Conservation (phyloP, 2,113 vertebrate species). For the Craseonycteris thonglongyai region DNA sequence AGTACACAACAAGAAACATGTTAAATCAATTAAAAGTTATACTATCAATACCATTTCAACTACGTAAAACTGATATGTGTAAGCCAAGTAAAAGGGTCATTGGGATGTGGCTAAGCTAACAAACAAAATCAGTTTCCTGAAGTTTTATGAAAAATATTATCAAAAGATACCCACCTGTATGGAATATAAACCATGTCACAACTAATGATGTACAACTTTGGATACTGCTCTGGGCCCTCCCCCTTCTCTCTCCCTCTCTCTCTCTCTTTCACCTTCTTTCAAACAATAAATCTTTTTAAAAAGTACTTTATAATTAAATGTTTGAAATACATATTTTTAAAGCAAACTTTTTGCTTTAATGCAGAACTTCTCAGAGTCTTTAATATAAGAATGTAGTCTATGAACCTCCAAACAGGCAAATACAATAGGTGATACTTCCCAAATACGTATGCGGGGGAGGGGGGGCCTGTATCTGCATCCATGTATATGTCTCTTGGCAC, state of each 20-base stretch:
- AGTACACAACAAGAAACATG: not conserved
- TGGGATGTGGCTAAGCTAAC: not conserved
- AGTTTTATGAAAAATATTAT: not conserved
- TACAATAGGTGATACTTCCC: not conserved
- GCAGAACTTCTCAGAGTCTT: not conserved
- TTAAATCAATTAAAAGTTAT: not conserved
- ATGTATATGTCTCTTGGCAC: not conserved
- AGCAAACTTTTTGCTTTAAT: not conserved
- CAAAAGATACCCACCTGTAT: no score
- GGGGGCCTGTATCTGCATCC: not conserved
- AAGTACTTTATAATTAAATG: not conserved
- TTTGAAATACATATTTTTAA: conserved; percentile 5
- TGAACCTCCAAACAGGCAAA: not conserved
- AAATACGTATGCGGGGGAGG: not conserved
- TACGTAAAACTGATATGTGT: not conserved
- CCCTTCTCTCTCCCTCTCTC: no score
- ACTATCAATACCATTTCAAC: not conserved
- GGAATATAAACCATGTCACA: no score
- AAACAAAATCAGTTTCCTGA: not conserved
- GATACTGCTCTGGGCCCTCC: no score
- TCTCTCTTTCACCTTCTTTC: no score
- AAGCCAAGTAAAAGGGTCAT: not conserved
- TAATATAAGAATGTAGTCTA: not conserved
- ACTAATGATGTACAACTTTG: no score
- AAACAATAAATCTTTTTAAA: no score